phyloP scores from a whole-genome alignment of 2,113 vertebrate species.

The Sturnira hondurensis region DNA sequence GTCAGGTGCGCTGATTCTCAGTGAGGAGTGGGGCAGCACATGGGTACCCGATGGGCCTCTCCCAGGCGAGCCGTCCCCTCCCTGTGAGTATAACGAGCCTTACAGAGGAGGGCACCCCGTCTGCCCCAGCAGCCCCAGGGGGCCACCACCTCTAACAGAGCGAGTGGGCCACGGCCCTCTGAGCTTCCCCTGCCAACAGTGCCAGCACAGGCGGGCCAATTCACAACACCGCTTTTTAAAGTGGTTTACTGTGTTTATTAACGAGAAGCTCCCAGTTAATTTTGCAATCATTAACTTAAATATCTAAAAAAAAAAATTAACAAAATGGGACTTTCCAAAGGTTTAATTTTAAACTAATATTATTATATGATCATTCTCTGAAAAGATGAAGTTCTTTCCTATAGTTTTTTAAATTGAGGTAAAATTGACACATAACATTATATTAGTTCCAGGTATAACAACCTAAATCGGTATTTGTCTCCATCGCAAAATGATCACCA shows the following conservation, averaged over 20 bases:
- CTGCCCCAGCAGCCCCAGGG: neutral
- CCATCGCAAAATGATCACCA: neutral
- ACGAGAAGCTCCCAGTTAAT: neutral
- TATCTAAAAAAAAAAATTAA: neutral
- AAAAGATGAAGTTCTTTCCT: neutral
- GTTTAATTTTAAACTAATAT: neutral
- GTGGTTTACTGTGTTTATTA: neutral
- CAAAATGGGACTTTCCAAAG: slow-evolving; percentile 1
- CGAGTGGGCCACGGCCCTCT: neutral
- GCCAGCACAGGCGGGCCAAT: neutral
- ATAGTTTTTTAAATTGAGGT: neutral
- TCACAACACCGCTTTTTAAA: neutral
- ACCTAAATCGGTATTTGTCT: neutral
- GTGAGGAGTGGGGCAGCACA: neutral
- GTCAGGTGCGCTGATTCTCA: neutral
- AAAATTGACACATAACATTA: neutral
- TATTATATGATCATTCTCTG: neutral
- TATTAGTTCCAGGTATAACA: neutral
- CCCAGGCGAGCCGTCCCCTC: neutral
- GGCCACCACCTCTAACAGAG: neutral
- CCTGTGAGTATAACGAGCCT: neutral
- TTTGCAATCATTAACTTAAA: neutral
- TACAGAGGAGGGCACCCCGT: neutral
- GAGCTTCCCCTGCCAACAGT: neutral
- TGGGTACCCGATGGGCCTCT: neutral